These are phyloP conservation scores for Morphnarchus princeps DNA, from an alignment of 2,113 vertebrate species.

Conservation along the genomic window DNA sequence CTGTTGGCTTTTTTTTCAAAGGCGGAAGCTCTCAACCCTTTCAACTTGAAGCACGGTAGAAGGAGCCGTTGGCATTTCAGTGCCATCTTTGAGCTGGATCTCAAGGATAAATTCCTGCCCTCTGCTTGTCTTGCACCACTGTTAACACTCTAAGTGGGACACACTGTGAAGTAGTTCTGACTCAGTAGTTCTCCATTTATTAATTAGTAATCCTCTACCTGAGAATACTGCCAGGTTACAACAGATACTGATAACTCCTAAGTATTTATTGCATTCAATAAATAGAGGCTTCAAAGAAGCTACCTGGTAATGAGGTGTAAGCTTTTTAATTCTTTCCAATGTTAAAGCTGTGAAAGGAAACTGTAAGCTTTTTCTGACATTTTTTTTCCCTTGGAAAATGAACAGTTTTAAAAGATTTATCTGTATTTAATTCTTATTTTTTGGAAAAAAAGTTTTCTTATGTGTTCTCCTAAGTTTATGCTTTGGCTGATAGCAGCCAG, in stretches of 20 bases:
- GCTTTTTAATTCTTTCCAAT: background rate
- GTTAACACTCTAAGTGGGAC: background rate
- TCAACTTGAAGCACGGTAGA: background rate
- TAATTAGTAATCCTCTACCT: constrained; percentile 17
- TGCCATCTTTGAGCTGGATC: constrained; percentile 9
- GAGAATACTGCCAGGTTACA: background rate
- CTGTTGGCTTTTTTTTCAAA: background rate
- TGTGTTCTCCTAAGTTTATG: background rate
- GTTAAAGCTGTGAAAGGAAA: background rate
- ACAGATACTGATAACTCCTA: background rate
- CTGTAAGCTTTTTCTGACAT: background rate
- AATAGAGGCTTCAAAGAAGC: constrained; percentile 13
- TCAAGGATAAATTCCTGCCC: constrained; percentile 29
- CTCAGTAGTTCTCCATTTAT: constrained; percentile 15
- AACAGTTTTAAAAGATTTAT: background rate
- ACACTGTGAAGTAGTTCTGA: background rate
- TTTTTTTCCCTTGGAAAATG: background rate
- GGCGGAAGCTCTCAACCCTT: background rate
- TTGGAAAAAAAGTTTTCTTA: background rate
- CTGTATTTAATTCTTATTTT: background rate
- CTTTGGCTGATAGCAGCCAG: background rate
- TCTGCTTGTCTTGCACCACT: background rate
- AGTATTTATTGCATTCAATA: constrained; percentile 43
- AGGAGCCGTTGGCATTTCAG: background rate
- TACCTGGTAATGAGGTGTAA: background rate